Conservation (phyloP, 2,113 vertebrate species). For the Oceanodroma tethys region DNA sequence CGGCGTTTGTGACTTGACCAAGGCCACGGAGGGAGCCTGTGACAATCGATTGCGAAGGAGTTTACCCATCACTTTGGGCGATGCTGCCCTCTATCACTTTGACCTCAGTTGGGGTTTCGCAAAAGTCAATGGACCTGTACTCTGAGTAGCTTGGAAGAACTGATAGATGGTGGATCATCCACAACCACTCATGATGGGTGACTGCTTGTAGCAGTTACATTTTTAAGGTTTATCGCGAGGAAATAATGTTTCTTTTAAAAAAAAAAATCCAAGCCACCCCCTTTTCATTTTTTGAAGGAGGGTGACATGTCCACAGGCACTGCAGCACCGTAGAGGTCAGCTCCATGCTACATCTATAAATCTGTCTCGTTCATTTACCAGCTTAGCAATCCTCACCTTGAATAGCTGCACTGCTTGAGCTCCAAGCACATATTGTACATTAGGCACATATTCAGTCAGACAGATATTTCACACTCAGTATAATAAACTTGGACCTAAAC, state of each 20-base stretch:
- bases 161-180: neutral
- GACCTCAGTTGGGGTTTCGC: neutral
- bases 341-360: neutral
- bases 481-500: neutral
- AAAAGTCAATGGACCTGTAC: neutral
- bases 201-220: neutral
- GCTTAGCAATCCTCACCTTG: conserved; percentile 40
- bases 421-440: neutral
- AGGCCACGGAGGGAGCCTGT: neutral
- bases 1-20: neutral
- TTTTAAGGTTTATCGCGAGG: neutral
- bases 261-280: neutral
- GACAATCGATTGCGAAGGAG: neutral
- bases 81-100: neutral
- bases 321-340: neutral
- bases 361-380: neutral
- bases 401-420: conserved; percentile 7
- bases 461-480: neutral
- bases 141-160: neutral
- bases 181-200: accelerated
- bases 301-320: neutral
- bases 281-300: neutral
- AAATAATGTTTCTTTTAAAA: neutral
- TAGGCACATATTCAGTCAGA: neutral
- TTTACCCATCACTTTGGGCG: neutral